Evolutionary conservation across 2,797 vertebrate species (phyloP).

Genomic region (Gallinago nigripennis): DNA sequence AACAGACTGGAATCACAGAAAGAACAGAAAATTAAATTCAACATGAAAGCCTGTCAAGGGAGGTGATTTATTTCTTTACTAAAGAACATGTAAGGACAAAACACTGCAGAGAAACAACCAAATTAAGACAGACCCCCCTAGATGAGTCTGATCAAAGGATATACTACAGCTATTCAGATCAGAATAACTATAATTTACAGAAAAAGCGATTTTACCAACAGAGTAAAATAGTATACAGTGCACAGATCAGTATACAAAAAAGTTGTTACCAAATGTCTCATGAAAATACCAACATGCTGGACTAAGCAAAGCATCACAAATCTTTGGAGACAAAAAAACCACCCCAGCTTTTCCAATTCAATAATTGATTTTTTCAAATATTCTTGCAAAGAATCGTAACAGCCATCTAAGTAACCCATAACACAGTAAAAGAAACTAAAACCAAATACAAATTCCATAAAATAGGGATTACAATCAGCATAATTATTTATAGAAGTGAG

Average conservation of each 20-base stretch:
- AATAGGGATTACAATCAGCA: neutral
- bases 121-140: neutral
- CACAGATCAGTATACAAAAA: neutral
- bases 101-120: neutral
- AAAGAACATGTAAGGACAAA: neutral
- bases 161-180: neutral
- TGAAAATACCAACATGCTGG: neutral
- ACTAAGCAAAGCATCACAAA: neutral
- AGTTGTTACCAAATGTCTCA: neutral
- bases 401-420: neutral
- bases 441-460: neutral
- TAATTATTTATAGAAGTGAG: neutral
- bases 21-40: neutral
- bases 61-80: neutral
- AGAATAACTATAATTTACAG: neutral
- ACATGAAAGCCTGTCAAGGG: neutral
- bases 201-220: neutral
- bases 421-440: neutral
- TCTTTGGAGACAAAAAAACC: neutral
- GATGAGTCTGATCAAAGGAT: neutral
- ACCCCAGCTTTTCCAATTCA: neutral
- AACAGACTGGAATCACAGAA: neutral
- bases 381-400: neutral
- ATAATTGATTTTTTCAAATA: neutral
- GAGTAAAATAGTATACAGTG: neutral